Evolutionary conservation across 2,888 invertebrate species (phyloP).

Genomic region (Caenorhabditis doughertyi): DNA sequence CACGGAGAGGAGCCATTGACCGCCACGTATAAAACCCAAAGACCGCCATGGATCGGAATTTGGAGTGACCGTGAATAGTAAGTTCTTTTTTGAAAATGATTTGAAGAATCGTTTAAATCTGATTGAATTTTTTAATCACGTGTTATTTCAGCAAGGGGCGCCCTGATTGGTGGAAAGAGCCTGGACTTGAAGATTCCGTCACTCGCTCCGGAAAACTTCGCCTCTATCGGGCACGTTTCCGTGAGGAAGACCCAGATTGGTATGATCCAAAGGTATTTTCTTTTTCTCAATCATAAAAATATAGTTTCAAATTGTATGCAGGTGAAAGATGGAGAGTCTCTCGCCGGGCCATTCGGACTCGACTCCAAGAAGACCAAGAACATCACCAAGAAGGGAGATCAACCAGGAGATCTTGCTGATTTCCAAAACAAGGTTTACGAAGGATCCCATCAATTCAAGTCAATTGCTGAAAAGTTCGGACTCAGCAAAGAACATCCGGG

Average conservation of each 20-base stretch:
- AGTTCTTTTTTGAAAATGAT: constrained; percentile 38
- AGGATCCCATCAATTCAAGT: constrained; percentile 78
- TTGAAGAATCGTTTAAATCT: no score
- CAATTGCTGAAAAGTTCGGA: constrained; percentile 77
- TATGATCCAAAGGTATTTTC: constrained; percentile 70
- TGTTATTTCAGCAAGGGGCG: constrained; percentile 76
- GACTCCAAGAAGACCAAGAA: constrained; percentile 76
- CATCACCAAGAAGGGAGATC: constrained; percentile 75
- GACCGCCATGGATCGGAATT: constrained; percentile 79
- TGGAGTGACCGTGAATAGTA: constrained; percentile 79
- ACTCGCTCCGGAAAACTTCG: constrained; percentile 70
- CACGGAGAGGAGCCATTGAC: constrained; percentile 76
- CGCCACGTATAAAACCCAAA: constrained; percentile 76
- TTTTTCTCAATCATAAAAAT: not conserved
- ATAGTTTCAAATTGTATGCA: constrained; percentile 23
- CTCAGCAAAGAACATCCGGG: constrained; percentile 81
- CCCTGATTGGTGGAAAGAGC: constrained; percentile 80
- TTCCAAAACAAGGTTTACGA: constrained; percentile 79
- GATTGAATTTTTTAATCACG: not conserved
- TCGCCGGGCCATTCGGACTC: constrained; percentile 78
- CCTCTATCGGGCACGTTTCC: constrained; percentile 60
- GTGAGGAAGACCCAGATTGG: constrained; percentile 78
- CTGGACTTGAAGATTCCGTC: constrained; percentile 71
- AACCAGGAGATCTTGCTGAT: constrained; percentile 75
- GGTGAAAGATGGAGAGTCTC: constrained; percentile 81